Percentiles rank a stretch among this genome's conserved stretches.
Evolutionary conservation across 2,797 vertebrate genomes (phyloP).

Genomic region (Balearica regulorum): DNA sequence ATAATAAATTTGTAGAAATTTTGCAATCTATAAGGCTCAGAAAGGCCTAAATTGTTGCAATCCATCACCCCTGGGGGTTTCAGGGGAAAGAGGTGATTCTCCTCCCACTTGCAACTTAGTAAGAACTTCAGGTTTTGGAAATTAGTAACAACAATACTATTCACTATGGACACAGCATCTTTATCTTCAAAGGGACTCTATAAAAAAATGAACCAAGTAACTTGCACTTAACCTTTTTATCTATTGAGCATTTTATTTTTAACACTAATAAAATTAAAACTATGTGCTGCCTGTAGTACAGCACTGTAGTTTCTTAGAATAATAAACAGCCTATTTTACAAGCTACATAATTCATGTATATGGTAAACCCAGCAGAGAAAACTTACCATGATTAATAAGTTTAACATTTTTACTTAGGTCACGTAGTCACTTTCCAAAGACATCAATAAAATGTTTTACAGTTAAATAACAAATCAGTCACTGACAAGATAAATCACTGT

Average conservation of each 20-base stretch:
- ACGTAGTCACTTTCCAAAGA: slow-evolving; percentile 34
- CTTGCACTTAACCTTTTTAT: slow-evolving; percentile 41
- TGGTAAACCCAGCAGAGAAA: slow-evolving; percentile 29
- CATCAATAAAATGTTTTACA: slow-evolving; percentile 56
- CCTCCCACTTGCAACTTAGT: neutral
- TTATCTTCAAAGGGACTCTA: slow-evolving; percentile 5
- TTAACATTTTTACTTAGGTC: slow-evolving; percentile 56
- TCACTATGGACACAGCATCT: neutral
- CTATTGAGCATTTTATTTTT: neutral
- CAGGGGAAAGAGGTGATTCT: neutral
- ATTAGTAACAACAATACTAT: neutral
- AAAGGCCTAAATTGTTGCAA: neutral
- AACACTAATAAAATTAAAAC: slow-evolving; percentile 40
- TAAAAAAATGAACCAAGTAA: slow-evolving; percentile 19
- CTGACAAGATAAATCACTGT: slow-evolving; percentile 47
- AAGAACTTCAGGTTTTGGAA: neutral
- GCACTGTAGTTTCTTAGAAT: neutral
- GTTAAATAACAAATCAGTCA: slow-evolving; percentile 53
- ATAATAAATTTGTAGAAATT: neutral
- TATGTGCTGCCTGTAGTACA: neutral
- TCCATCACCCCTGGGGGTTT: neutral
- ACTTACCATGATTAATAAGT: slow-evolving; percentile 47
- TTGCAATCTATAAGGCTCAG: neutral
- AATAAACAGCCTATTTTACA: slow-evolving; percentile 40
- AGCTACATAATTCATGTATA: slow-evolving; percentile 25